Conservation (phyloP, 2,113 vertebrate genomes). For the Nothoprocta perdicaria region DNA sequence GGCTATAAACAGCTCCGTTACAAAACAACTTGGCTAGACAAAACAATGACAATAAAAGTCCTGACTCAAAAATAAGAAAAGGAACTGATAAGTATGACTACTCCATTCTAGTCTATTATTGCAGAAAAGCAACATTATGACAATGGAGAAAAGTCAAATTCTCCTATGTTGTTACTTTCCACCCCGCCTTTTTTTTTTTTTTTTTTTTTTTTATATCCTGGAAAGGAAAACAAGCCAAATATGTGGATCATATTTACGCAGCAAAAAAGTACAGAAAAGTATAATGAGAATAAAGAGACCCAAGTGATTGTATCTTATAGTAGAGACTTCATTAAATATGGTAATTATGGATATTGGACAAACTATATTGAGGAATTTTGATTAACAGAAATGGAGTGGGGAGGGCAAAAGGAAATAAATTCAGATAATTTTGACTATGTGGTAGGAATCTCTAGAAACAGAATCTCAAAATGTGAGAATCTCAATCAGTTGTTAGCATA, state of each 20-base stretch:
- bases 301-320: neutral
- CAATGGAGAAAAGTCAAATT: neutral
- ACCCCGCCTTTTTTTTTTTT: neutral
- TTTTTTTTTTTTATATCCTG: neutral
- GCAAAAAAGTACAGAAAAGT: neutral
- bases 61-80: neutral
- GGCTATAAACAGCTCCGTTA: neutral
- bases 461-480: neutral
- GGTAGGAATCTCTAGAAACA: neutral
- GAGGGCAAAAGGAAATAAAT: neutral
- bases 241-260: neutral
- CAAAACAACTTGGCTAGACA: neutral
- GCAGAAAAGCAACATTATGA: neutral
- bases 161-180: neutral
- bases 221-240: neutral
- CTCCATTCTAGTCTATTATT: neutral
- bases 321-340: neutral
- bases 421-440: neutral
- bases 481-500: neutral
- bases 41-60: neutral
- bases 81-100: neutral
- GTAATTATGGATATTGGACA: neutral
- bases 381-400: too few relatives aligned
- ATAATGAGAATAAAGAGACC: neutral
- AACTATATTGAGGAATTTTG: too few relatives aligned